Conservation (phyloP, 2,797 vertebrate genomes). For the Sebastiscus albofasciatus region DNA sequence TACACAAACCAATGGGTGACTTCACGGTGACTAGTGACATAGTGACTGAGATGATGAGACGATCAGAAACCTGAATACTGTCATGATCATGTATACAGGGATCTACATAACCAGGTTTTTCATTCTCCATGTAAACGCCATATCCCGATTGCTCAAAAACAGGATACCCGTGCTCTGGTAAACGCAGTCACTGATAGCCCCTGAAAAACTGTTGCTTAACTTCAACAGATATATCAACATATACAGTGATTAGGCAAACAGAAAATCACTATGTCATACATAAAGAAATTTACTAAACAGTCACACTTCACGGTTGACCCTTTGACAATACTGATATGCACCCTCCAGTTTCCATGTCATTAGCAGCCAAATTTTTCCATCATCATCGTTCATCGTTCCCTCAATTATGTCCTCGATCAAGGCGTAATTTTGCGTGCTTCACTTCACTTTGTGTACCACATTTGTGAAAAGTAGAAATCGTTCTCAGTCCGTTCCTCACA, state of each 20-base stretch:
- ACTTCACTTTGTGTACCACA: constrained; percentile 37
- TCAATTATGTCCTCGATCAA: constrained; percentile 55
- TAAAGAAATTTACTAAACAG: neutral
- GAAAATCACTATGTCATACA: neutral
- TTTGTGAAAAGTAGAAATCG: constrained; percentile 42
- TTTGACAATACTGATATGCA: constrained; percentile 17
- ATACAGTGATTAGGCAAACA: neutral
- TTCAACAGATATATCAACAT: neutral
- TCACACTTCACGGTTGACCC: constrained; percentile 8
- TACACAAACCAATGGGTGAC: too few species aligned
- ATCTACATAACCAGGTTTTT: neutral
- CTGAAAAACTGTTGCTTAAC: neutral
- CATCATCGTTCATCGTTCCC: constrained; percentile 22
- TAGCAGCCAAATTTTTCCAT: constrained; percentile 27
- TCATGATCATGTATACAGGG: neutral
- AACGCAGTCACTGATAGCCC: neutral
- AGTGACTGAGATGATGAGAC: neutral
- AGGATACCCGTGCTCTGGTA: neutral
- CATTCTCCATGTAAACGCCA: neutral
- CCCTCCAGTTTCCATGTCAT: constrained; percentile 31
- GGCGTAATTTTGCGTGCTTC: constrained; percentile 34
- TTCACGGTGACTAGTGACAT: too few species aligned
- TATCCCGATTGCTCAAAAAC: neutral
- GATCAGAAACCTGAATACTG: neutral
- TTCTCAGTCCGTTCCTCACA: constrained; percentile 43